Evolutionary conservation across 2,113 vertebrate genomes (phyloP).

Genomic region (Hippocampus guttulatus): DNA sequence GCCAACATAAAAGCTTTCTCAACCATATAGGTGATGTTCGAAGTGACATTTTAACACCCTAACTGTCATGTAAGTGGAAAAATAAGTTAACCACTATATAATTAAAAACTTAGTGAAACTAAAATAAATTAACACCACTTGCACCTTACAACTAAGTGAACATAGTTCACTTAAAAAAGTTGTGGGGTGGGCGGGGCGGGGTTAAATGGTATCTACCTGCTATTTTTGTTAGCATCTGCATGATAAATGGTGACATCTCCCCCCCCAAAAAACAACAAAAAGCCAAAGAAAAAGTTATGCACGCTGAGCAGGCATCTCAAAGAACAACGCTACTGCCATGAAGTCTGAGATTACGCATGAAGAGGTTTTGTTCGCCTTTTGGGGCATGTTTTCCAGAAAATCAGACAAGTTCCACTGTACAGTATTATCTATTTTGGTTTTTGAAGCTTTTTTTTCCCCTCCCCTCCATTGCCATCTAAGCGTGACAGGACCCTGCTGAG

Average conservation of each 20-base stretch:
- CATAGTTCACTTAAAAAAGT: too few species aligned
- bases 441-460: background rate
- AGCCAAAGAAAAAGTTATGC: background rate
- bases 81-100: background rate
- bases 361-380: too few species aligned
- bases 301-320: background rate
- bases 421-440: background rate
- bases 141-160: too few species aligned
- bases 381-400: background rate
- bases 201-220: background rate
- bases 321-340: background rate
- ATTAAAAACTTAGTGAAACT: background rate
- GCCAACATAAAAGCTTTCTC: background rate
- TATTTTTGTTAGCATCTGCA: background rate
- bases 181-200: too few species aligned
- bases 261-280: background rate
- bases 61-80: too few species aligned
- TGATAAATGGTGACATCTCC: too few species aligned
- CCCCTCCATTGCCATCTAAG: slow-evolving; percentile 22
- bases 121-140: background rate
- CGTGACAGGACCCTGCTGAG: slow-evolving; percentile 38
- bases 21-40: background rate
- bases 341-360: background rate
- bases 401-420: background rate
- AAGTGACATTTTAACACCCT: too few species aligned